Evolutionary conservation across 2,797 vertebrate genomes (phyloP).

Genomic region (Carapus acus): DNA sequence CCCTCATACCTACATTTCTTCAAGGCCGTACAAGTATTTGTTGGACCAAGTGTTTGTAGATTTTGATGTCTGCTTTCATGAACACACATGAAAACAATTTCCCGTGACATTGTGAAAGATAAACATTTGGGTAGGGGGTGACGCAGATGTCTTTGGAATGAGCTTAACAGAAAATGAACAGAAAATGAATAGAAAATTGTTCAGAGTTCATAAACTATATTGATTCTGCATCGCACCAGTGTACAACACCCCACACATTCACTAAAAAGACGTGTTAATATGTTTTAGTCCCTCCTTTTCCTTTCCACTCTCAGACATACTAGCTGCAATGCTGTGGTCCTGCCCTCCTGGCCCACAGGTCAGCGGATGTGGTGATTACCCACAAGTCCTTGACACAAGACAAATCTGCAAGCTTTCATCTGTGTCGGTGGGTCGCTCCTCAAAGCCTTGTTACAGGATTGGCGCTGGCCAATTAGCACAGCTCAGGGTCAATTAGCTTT

Average conservation of each 20-base stretch:
- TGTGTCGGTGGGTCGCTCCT: slow-evolving; percentile 78
- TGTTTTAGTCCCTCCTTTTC: slow-evolving; percentile 14
- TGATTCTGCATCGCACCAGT: too few species aligned
- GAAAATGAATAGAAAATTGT: too few species aligned
- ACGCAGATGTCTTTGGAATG: slow-evolving; percentile 19
- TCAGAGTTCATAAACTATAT: too few species aligned
- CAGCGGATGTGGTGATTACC: slow-evolving; percentile 76
- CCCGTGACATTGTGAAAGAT: slow-evolving; percentile 18
- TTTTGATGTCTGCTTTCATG: slow-evolving; percentile 2
- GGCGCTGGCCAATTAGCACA: slow-evolving; percentile 80
- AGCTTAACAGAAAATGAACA: too few species aligned
- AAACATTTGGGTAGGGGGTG: slow-evolving; percentile 18
- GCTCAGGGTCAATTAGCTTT: slow-evolving; percentile 80
- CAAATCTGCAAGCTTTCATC: slow-evolving; percentile 82
- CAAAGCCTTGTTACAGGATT: slow-evolving; percentile 84
- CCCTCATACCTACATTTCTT: neutral
- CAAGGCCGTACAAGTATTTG: neutral
- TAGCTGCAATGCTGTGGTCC: slow-evolving; percentile 47
- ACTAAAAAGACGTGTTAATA: too few species aligned
- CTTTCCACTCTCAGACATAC: slow-evolving; percentile 33
- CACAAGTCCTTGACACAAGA: slow-evolving; percentile 74
- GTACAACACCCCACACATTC: too few species aligned
- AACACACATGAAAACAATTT: neutral
- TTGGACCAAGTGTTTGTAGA: slow-evolving; percentile 1
- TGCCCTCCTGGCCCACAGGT: slow-evolving; percentile 74